Evolutionary conservation across 37 sponge, comb jelly and placozoan genomes (phyloP), one percentile per base, ranked within the genome.

Genomic region (Theonella swinhoei): DNA sequence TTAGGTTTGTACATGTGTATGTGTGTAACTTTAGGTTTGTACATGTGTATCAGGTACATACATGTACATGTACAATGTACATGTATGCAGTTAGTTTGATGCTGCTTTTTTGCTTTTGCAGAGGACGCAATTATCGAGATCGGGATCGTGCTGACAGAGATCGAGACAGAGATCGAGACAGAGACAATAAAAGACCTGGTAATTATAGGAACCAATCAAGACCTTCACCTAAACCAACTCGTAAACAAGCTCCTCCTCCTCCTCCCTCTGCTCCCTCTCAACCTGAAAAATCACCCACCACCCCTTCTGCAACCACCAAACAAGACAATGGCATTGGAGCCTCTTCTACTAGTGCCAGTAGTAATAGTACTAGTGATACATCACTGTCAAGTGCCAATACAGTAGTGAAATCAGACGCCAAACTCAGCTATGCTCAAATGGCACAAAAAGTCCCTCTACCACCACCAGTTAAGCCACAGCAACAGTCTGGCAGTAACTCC

Each of bases 391-490:
- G 64, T 36, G 34, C 2, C 72, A 71, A 62, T 22, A 62, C 39
- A 14, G 2, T 38, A 37, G 42, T 31, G 64, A 38, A 60, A 4
- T 2, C 37, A 36, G 23, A 68, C 62, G 35, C 28, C 77, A 87
- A 78, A 29, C 73, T 82, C 26, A 91, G 91, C 64, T 91, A 91
- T 70, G 91, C 91, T 0, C 84, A 82, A 29, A 82, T 91, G 89
- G 91, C 91, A 34, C 91, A 91, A 61, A 85, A 91, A 40, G 63
- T 32, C 5, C 29, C 66, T 11, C 4, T 38, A 33, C 68, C 75
- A n/a, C 19, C 75, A 17, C 82, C 88, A 69, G 26, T 42, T 37
- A 47, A 47, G 14, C 54, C 14, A 47, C 54, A 7, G 11, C 14
- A 7, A 47, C 11, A 23, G 3, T 29, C 67, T 17, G n/a, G 37